phyloP scores from a whole-genome alignment of 2,797 vertebrate species.

The Leptodactylus fallax region DNA sequence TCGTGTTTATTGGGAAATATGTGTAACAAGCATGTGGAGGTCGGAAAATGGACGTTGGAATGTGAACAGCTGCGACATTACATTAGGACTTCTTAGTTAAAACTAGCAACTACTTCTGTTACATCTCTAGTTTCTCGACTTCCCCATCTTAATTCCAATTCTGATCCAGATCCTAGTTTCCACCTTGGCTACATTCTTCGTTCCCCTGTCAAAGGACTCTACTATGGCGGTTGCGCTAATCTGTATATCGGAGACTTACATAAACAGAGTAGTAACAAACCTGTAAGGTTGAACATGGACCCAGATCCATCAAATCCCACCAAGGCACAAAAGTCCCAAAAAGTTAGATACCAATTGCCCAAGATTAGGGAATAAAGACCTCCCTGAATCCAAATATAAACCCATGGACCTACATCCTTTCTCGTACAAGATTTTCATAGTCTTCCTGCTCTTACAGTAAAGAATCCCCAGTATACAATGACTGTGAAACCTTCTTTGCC shows the following conservation, averaged over 20 bases:
- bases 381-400: no score
- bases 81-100: background rate
- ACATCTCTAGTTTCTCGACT: background rate
- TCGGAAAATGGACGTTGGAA: background rate
- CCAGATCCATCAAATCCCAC: no score
- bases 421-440: no score
- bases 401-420: no score
- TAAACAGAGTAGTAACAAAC: no score
- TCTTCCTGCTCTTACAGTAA: no score
- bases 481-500: no score
- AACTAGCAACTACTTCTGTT: background rate
- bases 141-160: background rate
- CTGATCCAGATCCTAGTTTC: background rate
- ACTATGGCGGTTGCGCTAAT: background rate
- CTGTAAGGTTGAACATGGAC: no score
- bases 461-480: no score
- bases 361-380: no score
- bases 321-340: no score
- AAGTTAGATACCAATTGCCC: no score
- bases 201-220: background rate
- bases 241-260: background rate
- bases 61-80: background rate
- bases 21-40: background rate
- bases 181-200: background rate
- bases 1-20: background rate